Percentiles rank a stretch among this genome's conserved stretches.
Evolutionary conservation across 2,113 vertebrate genomes (phyloP).

Genomic region (Hemicordylus capensis): DNA sequence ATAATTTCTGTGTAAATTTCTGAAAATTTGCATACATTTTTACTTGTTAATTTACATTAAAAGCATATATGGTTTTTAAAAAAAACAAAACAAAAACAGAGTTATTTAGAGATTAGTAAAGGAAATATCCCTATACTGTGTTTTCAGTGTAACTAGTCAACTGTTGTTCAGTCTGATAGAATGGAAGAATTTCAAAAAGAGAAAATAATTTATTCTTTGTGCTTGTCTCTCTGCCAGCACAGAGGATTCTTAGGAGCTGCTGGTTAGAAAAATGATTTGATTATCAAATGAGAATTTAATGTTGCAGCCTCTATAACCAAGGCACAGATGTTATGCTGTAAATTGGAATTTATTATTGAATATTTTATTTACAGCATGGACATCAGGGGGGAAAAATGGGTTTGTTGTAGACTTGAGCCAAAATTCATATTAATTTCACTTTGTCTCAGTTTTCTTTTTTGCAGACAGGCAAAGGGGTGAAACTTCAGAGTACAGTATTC

Average conservation of each 20-base stretch:
- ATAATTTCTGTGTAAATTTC: not conserved
- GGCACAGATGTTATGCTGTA: not conserved
- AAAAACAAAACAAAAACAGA: no score
- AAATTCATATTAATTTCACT: not conserved
- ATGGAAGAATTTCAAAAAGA: not conserved
- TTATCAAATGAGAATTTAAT: not conserved
- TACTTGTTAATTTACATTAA: not conserved
- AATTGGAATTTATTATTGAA: not conserved
- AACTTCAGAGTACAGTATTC: not conserved
- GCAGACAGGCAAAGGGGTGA: not conserved
- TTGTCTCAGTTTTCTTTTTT: not conserved
- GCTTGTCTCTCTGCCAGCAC: not conserved
- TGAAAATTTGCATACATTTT: not conserved
- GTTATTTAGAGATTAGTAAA: not conserved
- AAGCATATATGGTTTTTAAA: not conserved
- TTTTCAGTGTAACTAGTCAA: not conserved
- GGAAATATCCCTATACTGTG: not conserved
- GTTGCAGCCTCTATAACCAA: not conserved
- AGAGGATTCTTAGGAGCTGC: not conserved
- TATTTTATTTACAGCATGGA: not conserved
- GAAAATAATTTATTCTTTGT: not conserved
- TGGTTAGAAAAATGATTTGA: not conserved
- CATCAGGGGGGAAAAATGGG: not conserved
- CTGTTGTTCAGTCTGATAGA: not conserved
- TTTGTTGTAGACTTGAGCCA: not conserved